Percentiles rank a stretch among this genome's conserved stretches.
Evolutionary conservation across 2,113 vertebrate genomes (phyloP).

Genomic region (Anas platyrhynchos): DNA sequence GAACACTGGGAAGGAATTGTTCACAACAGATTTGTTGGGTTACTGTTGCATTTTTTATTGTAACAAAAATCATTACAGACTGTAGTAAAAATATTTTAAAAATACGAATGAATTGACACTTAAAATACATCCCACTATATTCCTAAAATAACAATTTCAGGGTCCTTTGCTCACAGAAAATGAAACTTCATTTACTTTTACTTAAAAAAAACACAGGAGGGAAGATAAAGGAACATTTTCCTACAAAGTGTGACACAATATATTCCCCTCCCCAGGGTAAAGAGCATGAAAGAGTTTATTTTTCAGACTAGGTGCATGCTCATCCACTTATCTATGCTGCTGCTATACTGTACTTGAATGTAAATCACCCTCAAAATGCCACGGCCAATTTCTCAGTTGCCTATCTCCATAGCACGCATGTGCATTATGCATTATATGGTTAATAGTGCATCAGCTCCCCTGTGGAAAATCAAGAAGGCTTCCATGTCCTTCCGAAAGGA

Average conservation of each 20-base stretch:
- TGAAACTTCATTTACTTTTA: not conserved
- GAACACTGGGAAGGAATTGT: not conserved
- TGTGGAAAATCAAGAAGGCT: constrained; percentile 26
- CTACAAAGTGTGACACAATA: not conserved
- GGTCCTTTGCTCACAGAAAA: not conserved
- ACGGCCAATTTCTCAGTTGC: not conserved
- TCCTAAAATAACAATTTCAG: not conserved
- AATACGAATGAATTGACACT: not conserved
- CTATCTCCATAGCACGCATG: not conserved
- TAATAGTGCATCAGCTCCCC: constrained; percentile 41
- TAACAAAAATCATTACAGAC: not conserved
- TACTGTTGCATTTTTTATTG: not conserved
- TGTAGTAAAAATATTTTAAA: not conserved
- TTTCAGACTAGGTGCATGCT: constrained; percentile 4
- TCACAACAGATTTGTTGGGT: not conserved
- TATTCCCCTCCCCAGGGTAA: not conserved
- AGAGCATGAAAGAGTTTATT: constrained; percentile 40
- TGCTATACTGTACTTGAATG: constrained; percentile 48
- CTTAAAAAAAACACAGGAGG: not conserved
- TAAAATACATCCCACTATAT: not conserved
- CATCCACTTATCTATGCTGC: constrained; percentile 11
- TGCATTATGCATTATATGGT: constrained; percentile 29
- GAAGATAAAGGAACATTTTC: not conserved
- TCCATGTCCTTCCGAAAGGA: not conserved
- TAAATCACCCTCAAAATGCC: constrained; percentile 52